These are phyloP conservation scores for Drosophila yooni DNA, from an alignment of 2,888 invertebrate genomes.

Conservation along the genomic window DNA sequence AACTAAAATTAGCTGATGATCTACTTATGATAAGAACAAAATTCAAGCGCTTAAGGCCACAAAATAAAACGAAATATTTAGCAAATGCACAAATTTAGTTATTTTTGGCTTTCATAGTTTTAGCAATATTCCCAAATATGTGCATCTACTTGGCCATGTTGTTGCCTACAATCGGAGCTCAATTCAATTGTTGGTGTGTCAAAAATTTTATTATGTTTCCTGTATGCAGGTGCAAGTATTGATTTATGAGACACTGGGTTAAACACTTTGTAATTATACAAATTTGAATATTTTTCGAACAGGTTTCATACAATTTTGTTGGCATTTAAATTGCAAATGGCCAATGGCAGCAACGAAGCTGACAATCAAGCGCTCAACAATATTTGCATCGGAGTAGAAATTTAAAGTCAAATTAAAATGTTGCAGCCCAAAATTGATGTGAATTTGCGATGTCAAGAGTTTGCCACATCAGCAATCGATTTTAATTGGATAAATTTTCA, in stretches of 20 bases:
- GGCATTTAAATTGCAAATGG: too few species aligned
- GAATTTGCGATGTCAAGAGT: not conserved
- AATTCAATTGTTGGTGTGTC: conserved; percentile 12
- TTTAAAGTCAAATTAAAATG: conserved; percentile 1
- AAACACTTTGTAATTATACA: conserved; percentile 2
- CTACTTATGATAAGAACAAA: not conserved
- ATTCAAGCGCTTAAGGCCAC: not conserved
- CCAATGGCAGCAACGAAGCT: not conserved
- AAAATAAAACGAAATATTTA: not conserved
- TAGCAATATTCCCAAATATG: conserved; percentile 5
- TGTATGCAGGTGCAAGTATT: not conserved
- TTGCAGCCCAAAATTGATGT: not conserved
- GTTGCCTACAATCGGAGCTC: not conserved
- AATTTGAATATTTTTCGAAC: conserved; percentile 11
- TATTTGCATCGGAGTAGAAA: not conserved
- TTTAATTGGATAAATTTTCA: conserved; percentile 22
- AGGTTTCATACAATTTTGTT: conserved; percentile 9
- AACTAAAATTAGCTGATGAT: not conserved
- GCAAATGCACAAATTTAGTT: not conserved
- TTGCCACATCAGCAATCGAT: conserved; percentile 6
- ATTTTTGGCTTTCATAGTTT: not conserved
- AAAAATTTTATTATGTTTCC: not conserved
- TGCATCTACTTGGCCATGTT: conserved; percentile 2
- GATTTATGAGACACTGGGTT: conserved; percentile 18
- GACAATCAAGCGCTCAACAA: not conserved